Base-by-base conservation (phyloP, 2,888 invertebrate genomes). In the Cenopis cana region DNA sequence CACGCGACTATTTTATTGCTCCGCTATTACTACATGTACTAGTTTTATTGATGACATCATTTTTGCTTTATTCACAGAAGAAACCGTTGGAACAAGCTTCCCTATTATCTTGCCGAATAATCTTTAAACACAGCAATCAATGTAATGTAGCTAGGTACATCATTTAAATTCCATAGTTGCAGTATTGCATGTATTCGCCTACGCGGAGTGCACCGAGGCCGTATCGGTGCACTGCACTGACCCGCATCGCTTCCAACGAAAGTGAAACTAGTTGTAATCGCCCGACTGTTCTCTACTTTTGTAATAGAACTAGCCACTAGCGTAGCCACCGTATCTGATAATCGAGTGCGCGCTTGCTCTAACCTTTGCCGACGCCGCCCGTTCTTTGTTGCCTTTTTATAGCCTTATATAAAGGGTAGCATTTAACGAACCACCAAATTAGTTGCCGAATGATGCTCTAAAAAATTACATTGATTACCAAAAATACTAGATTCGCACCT, bases 211-310 rank as follows among this genome's bases (percentile, higher is more conserved):
- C 64, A 64, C 52, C 68, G 60, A 74, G 73, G 78, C 75, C 77
- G 81, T 80, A 82, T 78, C 82, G 81, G 79, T 84, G 84, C 84
- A 83, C 81, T 78, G 82, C 82, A 80, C 79, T 85, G 85, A 85
- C 85, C 86, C 82, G 84, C 82, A 82, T 85, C 81, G 81, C 83
- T 81, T 81, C 77, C 73, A 86, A 86, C 82, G 88, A 90, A 90
- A 91, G 90, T 89, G 90, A 90, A 90, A 88, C 87, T 83, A 84
- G 83, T 80, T 80, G 82, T 85, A 86, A 86, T 86, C 81, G 79
- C 74, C 77, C 75, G 79, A 76, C 79, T 81, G 79, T 84, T 84
- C 80, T 85, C 79, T 83, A 83, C 83, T 86, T 83, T 84, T 82
- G 78, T 77, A 75, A 76, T 78, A 76, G 76, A 79, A 78, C 77